Conservation (phyloP, 2,888 invertebrate species). For the Apotomis capreana region DNA sequence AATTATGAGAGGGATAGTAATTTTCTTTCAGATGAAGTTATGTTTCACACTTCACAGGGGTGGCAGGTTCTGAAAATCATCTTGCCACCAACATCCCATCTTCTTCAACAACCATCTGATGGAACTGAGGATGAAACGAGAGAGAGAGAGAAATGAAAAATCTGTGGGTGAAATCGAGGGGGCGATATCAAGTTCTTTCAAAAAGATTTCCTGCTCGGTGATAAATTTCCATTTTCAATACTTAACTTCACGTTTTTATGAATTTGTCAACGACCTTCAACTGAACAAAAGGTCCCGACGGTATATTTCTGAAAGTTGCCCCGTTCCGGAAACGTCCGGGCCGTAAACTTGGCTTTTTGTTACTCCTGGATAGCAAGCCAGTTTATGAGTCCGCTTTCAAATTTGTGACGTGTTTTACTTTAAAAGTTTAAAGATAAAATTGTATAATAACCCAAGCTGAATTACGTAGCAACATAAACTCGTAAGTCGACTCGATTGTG, state of each 20-base stretch:
- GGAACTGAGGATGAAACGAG: no score
- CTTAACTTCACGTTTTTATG: conserved; percentile 11
- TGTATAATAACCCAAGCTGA: no score
- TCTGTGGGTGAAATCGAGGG: background rate
- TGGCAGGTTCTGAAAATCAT: no score
- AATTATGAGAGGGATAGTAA: no score
- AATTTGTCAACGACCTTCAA: background rate
- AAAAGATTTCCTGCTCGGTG: background rate
- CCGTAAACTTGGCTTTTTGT: conserved; percentile 18
- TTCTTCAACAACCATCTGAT: no score
- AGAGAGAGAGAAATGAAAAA: no score
- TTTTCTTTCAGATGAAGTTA: no score
- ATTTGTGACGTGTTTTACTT: background rate
- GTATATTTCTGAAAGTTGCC: background rate
- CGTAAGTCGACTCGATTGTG: no score
- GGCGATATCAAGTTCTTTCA: background rate
- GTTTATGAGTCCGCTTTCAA: background rate
- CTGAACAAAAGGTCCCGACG: background rate
- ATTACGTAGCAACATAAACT: no score
- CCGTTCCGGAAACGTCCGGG: background rate
- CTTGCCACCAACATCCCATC: no score
- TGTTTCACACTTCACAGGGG: no score
- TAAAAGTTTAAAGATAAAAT: no score
- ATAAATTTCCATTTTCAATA: conserved; percentile 10
- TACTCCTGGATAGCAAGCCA: background rate